Percentiles rank a stretch among this genome's conserved stretches.
These are phyloP conservation scores for Lissocephala sabroskyi DNA, from an alignment of 2,888 invertebrate genomes.

Conservation along the genomic window DNA sequence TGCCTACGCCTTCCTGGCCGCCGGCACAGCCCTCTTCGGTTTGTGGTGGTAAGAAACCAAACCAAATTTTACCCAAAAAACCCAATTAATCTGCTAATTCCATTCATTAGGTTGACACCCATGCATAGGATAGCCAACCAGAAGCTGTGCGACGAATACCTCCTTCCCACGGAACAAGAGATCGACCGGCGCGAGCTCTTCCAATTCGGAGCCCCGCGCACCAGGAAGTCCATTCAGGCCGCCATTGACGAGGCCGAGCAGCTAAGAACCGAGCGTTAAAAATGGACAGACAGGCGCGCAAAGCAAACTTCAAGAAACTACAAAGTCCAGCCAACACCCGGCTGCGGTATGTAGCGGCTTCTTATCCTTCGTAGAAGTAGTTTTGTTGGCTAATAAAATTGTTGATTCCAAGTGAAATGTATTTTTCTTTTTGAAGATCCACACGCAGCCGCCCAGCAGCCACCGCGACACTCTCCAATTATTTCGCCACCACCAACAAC, in stretches of 20 bases:
- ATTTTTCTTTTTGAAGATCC: constrained; percentile 37
- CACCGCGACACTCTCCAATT: constrained; percentile 42
- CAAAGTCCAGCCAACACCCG: constrained; percentile 41
- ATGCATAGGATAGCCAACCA: constrained; percentile 50
- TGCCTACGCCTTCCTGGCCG: constrained; percentile 72
- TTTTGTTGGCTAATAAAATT: constrained; percentile 35
- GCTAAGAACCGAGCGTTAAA: constrained; percentile 42
- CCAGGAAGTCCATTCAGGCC: constrained; percentile 42
- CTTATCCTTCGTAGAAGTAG: not conserved
- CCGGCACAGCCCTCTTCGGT: constrained; percentile 62
- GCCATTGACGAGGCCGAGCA: constrained; percentile 52
- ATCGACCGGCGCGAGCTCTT: constrained; percentile 56
- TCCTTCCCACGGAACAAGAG: constrained; percentile 45
- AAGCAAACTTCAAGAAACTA: constrained; percentile 63
- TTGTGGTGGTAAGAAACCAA: constrained; percentile 57
- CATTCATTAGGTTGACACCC: constrained; percentile 52
- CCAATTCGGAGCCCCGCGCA: constrained; percentile 47
- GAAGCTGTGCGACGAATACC: constrained; percentile 28
- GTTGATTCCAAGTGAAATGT: constrained; percentile 17
- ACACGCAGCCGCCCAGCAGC: constrained; percentile 28
- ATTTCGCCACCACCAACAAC: constrained; percentile 41
- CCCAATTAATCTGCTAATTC: not conserved
- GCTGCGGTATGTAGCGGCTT: constrained; percentile 51
- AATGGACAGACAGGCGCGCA: constrained; percentile 64
- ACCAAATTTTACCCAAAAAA: not conserved